Evolutionary conservation across 2,113 vertebrate genomes (phyloP), one percentile per base, ranked within the genome.

Genomic region (Amazona guildingii): DNA sequence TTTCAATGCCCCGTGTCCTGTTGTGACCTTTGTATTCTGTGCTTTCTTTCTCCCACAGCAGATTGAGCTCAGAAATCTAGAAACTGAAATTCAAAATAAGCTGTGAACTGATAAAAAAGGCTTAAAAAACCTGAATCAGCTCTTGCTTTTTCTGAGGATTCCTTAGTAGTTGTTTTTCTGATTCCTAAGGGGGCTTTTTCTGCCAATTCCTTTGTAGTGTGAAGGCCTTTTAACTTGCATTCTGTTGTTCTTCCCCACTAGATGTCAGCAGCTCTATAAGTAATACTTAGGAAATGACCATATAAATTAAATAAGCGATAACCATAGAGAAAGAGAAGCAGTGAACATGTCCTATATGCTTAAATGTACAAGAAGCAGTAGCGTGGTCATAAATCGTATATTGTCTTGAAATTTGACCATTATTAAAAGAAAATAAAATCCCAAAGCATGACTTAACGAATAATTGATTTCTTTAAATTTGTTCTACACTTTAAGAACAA

Each of bases 231-330:
- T 35, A 24, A 17, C 13, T 49, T 70, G 59, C 8, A 5, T 39
- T 78, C 74, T 43, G 27, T 19, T 59, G 28, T 63, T 78, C 3
- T 1, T 78, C 68, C 46, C 92, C 95, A 91, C 79, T 97, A 95
- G 95, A 81, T 95, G 94, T 93, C 95, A 97, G 88, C 84, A 96
- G 77, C 80, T 87, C 80, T 86, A 13, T 52, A 28, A 66, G 52
- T 52, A 78, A 2, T 25, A 43, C 44, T 82, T n/a, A 37, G 24
- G 43, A 59, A 81, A 67, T 74, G 17, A 68, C 35, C 48, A 54
- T 66, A 41, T 52, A n/a, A 91, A 49, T 66, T 28, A 75, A 92
- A 14, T 33, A 28, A 66, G 20, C 44, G 52, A 35, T 5, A 79
- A 78, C 48, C 13, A 41, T 33, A 63, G 48, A 68, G 27, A 51